Percentiles rank a stretch among this genome's conserved stretches.
Conservation (phyloP, 2,888 invertebrate species). For the Brachynemurus nebulosus region DNA sequence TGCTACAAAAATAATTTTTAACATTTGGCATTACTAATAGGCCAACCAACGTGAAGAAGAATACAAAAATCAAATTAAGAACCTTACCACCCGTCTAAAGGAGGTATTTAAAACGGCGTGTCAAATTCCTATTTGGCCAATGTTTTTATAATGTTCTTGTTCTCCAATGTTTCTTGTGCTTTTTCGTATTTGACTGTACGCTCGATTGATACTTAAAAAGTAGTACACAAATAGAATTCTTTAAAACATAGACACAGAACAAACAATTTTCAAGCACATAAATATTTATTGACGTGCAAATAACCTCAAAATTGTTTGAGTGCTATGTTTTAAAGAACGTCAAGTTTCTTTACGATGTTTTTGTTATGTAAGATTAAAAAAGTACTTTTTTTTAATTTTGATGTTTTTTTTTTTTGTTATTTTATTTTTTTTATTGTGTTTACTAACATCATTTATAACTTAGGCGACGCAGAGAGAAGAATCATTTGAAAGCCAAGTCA, state of each 20-base stretch:
- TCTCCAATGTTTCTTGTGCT: constrained; percentile 4
- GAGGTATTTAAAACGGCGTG: constrained; percentile 69
- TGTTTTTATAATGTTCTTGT: constrained; percentile 8
- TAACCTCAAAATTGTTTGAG: too few species aligned
- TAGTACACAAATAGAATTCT: too few species aligned
- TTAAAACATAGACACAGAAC: background rate
- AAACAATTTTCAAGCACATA: too few species aligned
- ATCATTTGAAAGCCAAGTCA: constrained; percentile 80
- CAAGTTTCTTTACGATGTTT: too few species aligned
- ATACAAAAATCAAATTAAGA: constrained; percentile 99
- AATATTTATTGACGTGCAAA: too few species aligned
- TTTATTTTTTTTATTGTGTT: constrained; percentile 29
- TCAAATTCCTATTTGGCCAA: constrained; percentile 8
- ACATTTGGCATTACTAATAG: constrained; percentile 46
- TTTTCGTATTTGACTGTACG: background rate
- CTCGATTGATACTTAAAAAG: too few species aligned
- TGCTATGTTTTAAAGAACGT: too few species aligned
- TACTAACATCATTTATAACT: constrained; percentile 29
- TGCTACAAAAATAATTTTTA: too few species aligned
- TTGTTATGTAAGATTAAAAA: too few species aligned
- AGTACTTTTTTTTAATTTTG: too few species aligned
- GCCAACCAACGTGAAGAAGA: constrained; percentile 99
- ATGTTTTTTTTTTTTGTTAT: constrained; percentile 9
- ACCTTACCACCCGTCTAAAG: constrained; percentile 96
- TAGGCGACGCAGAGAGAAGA: constrained; percentile 95